Conservation (phyloP, 2,113 vertebrate species). For the Pelodiscus sinensis region DNA sequence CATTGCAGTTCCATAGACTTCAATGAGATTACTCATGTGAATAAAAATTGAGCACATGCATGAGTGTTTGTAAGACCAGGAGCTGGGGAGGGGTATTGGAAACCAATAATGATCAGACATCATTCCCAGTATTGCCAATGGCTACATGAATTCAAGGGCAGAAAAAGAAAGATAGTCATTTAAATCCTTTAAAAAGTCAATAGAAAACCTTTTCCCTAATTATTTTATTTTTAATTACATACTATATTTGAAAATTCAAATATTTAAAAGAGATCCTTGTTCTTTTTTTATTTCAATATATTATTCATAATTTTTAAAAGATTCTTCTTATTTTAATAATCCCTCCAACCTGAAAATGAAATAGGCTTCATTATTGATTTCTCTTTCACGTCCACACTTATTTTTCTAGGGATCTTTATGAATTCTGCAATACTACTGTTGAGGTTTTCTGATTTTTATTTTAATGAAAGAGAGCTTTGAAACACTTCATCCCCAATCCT, state of each 20-base stretch:
- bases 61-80: not conserved
- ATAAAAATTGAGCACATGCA: not conserved
- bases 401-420: not conserved
- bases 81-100: not conserved
- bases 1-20: not conserved
- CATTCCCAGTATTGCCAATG: not conserved
- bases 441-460: not conserved
- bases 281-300: not conserved
- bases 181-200: not conserved
- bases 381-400: not conserved
- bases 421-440: not conserved
- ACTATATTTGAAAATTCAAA: not conserved
- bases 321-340: not conserved
- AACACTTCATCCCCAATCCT: not conserved
- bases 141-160: not conserved
- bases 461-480: not conserved
- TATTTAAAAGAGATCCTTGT: too few relatives aligned
- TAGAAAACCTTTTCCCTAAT: not conserved
- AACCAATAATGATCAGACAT: not conserved
- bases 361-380: not conserved
- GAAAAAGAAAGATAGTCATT: not conserved
- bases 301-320: not conserved
- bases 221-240: not conserved
- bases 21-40: not conserved
- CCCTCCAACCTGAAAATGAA: not conserved